Base-by-base conservation (phyloP, 1,140 invertebrate genomes). In the Habropoda laboriosa region DNA sequence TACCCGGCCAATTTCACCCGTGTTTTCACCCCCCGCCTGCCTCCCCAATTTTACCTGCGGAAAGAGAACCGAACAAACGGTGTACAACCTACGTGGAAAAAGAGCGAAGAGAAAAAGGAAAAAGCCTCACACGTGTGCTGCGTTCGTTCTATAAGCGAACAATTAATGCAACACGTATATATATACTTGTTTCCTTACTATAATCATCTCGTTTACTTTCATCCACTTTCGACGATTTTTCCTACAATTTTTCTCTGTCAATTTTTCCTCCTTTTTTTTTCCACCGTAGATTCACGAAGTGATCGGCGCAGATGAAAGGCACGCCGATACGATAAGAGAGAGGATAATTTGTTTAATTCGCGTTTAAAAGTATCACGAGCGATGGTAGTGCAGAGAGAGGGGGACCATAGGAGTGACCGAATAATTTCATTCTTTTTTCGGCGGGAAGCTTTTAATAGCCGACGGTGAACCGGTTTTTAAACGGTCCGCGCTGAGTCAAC, bases 391-490 rank as follows among this genome's bases (percentile, higher is more conserved):
- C n/a, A 40, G 0, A 32, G n/a, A 32, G 60, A 1, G n/a, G 2
- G 12, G 27, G 12, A n/a, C 3, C 24, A 30, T 12, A 7, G 30
- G 64, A 83, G 79, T 68, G 83, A 70, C 71, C 51, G 82, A 72
- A 80, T 83, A 85, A 85, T 85, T 85, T 73, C 78, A 83, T 83
- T 68, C 78, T 73, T 72, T 77, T 57, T 84, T 72, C 60, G 73
- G 61, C 66, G 81, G 82, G 76, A 80, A 75, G 82, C 82, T 85
- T 85, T 85, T 85, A 85, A 85, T 85, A 85, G 78, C 58, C 58
- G 82, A 79, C 58, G 82, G 82, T 85, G 84, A 67, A 85, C 74
- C 70, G 82, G 77, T 86, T 85, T 85, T 84, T 85, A 85, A 85
- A 85, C 82, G 83, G 72, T 57, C 61, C 67, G 32, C 49, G 30